phyloP scores from a whole-genome alignment of 2,888 invertebrate species.

The Lasius platythorax region DNA sequence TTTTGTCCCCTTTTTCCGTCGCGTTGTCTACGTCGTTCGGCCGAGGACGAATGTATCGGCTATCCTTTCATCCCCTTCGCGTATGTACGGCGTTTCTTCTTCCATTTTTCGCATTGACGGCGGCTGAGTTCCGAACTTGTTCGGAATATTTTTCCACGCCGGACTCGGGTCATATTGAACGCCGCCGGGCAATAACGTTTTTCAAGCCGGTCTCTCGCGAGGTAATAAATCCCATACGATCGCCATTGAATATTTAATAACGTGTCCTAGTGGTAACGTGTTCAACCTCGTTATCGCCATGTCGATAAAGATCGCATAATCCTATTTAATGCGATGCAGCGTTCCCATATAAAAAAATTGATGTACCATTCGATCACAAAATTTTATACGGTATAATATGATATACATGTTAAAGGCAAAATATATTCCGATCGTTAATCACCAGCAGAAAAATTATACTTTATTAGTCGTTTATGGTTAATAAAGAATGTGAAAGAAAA shows the following conservation, averaged over 20 bases:
- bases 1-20: slow-evolving; percentile 24
- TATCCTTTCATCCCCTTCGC: background rate
- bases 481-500: background rate
- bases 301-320: slow-evolving; percentile 32
- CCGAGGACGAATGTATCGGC: slow-evolving; percentile 37
- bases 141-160: slow-evolving; percentile 29
- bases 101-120: slow-evolving; percentile 18
- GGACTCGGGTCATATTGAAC: slow-evolving; percentile 29
- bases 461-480: background rate
- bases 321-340: slow-evolving; percentile 5
- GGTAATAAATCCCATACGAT: slow-evolving; percentile 36
- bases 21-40: slow-evolving; percentile 10
- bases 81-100: background rate
- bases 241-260: slow-evolving; percentile 51
- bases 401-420: background rate
- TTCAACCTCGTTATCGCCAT: slow-evolving; percentile 14
- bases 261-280: background rate
- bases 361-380: background rate
- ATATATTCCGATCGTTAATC: background rate
- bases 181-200: slow-evolving; percentile 45
- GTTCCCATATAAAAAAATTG: slow-evolving; percentile 1
- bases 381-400: background rate
- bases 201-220: slow-evolving; percentile 5
- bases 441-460: background rate
- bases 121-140: slow-evolving; percentile 27